Evolutionary conservation across 2,888 invertebrate species (phyloP).

Genomic region (Geotrupes spiniger): DNA sequence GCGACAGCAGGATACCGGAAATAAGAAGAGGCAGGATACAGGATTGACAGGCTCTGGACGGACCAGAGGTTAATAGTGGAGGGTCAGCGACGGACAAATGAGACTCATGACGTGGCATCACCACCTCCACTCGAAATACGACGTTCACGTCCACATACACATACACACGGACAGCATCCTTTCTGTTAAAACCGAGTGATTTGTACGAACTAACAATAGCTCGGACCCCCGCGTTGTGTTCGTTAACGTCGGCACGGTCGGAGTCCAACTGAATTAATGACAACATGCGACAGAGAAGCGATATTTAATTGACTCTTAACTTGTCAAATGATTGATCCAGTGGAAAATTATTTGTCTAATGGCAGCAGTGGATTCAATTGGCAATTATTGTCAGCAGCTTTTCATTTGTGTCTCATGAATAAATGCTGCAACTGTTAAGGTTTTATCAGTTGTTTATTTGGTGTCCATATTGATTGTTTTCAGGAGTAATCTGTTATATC

Average conservation of each 20-base stretch:
- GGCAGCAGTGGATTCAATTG: too few relatives aligned
- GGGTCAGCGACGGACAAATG: conserved; percentile 40
- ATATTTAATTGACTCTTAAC: too few relatives aligned
- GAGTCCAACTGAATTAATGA: conserved; percentile 12
- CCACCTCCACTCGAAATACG: conserved; percentile 23
- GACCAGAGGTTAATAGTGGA: conserved; percentile 40
- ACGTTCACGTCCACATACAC: conserved; percentile 14
- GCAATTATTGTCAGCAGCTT: too few relatives aligned
- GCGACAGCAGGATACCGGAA: conserved; percentile 28
- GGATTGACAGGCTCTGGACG: conserved; percentile 32
- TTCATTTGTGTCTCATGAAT: too few relatives aligned
- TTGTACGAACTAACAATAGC: conserved; percentile 13
- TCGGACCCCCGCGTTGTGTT: conserved; percentile 10
- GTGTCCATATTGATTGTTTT: too few relatives aligned
- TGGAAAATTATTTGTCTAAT: too few relatives aligned
- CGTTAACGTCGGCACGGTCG: conserved; percentile 12
- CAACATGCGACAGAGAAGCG: background rate
- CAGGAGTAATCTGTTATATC: too few relatives aligned
- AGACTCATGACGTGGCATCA: conserved; percentile 37
- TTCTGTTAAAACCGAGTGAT: conserved; percentile 16
- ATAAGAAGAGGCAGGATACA: conserved; percentile 29
- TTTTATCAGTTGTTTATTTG: too few relatives aligned
- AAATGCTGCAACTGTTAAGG: too few relatives aligned
- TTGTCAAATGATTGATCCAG: too few relatives aligned
- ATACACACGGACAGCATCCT: background rate